Percentiles rank a stretch among this genome's conserved stretches.
phyloP scores from a whole-genome alignment of 2,797 vertebrate genomes.

The Craterocephalus amniculus region DNA sequence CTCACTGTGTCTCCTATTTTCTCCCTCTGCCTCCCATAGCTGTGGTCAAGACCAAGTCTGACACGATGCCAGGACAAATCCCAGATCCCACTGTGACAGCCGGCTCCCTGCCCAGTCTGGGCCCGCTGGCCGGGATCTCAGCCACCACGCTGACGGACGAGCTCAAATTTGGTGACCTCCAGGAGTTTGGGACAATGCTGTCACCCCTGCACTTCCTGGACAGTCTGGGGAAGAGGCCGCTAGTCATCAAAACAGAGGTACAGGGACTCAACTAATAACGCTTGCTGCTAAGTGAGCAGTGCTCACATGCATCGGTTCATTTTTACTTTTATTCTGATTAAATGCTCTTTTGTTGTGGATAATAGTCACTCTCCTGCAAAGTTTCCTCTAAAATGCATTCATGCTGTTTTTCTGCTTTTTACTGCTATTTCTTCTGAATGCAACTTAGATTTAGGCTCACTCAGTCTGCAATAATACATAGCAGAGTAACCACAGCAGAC shows the following conservation, averaged over 20 bases:
- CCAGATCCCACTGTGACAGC: slow-evolving; percentile 94
- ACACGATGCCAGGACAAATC: slow-evolving; percentile 98
- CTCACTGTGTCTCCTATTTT: slow-evolving; percentile 48
- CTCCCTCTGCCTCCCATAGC: slow-evolving; percentile 62
- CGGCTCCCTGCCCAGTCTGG: slow-evolving; percentile 90
- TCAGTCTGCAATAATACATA: background rate
- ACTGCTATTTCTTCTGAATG: background rate
- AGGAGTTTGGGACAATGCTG: slow-evolving; percentile 91
- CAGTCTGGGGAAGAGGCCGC: slow-evolving; percentile 90
- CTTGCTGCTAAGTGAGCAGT: background rate
- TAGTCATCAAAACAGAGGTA: slow-evolving; percentile 94
- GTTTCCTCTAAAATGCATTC: background rate
- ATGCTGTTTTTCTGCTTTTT: background rate
- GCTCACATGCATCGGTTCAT: background rate
- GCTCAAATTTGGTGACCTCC: slow-evolving; percentile 91
- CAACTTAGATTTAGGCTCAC: background rate
- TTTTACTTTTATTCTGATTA: slow-evolving; percentile 2
- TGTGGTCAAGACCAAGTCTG: slow-evolving; percentile 84
- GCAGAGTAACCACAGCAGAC: background rate
- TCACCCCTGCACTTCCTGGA: slow-evolving; percentile 94
- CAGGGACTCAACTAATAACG: too few relatives aligned
- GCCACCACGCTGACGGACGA: slow-evolving; percentile 90
- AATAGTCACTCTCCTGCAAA: background rate
- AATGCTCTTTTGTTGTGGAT: background rate
- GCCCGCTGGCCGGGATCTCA: slow-evolving; percentile 89